Conservation (phyloP, 2,888 invertebrate genomes). For the Pantelozetes paolii region DNA sequence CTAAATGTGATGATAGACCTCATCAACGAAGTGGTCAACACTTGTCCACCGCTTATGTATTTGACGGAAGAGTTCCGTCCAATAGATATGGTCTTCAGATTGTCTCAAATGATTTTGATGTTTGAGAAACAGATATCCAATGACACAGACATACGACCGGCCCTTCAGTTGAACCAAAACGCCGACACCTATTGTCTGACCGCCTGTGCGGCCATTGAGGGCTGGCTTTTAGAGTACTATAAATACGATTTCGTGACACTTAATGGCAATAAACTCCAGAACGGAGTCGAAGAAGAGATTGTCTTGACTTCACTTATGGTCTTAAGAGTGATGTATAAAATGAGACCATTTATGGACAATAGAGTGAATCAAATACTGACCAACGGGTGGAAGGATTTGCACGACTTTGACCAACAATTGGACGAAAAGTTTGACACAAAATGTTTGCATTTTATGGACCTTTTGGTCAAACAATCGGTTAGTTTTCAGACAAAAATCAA, state of each 20-base stretch:
- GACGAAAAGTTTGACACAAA: constrained; percentile 23
- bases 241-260: constrained; percentile 12
- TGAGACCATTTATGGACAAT: constrained; percentile 10
- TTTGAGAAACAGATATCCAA: background rate
- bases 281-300: constrained; percentile 18
- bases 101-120: constrained; percentile 4
- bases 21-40: constrained; percentile 3
- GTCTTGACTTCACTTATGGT: constrained; percentile 17
- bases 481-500: background rate
- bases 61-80: constrained; percentile 19
- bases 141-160: background rate
- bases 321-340: constrained; percentile 17
- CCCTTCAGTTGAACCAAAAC: background rate
- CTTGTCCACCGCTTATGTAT: background rate
- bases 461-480: constrained; percentile 9
- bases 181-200: background rate
- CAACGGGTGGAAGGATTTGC: constrained; percentile 12
- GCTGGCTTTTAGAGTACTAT: constrained; percentile 9
- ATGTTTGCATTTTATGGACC: constrained; percentile 4
- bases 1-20: constrained; percentile 4
- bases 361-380: background rate
- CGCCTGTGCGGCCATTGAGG: background rate
- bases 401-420: constrained; percentile 16
- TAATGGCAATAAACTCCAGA: background rate
- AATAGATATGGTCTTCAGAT: background rate